Evolutionary conservation across 1,140 invertebrate species (phyloP), one percentile per base, ranked within the genome.

Genomic region (Leptinotarsa defecta): DNA sequence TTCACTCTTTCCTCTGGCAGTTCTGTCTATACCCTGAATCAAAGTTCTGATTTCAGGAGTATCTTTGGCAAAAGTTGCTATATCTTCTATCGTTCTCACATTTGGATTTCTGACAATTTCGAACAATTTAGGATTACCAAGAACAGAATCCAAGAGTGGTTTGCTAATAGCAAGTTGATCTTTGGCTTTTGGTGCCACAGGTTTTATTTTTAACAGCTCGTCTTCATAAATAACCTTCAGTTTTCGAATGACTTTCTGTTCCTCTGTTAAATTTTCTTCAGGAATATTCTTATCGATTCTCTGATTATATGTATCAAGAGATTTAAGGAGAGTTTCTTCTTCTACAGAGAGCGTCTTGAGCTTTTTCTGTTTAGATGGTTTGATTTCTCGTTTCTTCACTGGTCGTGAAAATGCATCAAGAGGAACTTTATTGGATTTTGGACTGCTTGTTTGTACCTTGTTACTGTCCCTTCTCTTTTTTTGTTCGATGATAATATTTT

Each of bases 161-260:
- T 81, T 81, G 68, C 83, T 84, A 8, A 85, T 84, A 2, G 81
- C 84, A 13, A 84, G 68, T 17, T 79, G 73, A 27, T 81, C 76
- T 74, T 83, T 81, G 0, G 81, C 77, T 70, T 81, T 83, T 6
- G 76, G 77, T 19, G 83, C 82, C 2, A 81, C 74, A 8, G 80
- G 82, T 75, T 79, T 82, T 61, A 57, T 71, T 62, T 72, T 77
- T 13, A 77, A 71, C 13, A 24, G 34, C 17, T 83, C 79, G 19
- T 80, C 74, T 69, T 84, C 83, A 74, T 79, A 85, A 22, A 79
- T 65, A 19, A 73, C 68, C 71, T 85, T 84, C 13, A 85, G 49
- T 74, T 81, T 80, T 49, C 79, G 79, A 3, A 85, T 78, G 0
- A 78, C 78, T 68, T 73, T 75, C 63, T 85, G 78, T 75, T 83